Evolutionary conservation across 2,888 invertebrate genomes (phyloP).

Genomic region (Ecliptopera silaceata): DNA sequence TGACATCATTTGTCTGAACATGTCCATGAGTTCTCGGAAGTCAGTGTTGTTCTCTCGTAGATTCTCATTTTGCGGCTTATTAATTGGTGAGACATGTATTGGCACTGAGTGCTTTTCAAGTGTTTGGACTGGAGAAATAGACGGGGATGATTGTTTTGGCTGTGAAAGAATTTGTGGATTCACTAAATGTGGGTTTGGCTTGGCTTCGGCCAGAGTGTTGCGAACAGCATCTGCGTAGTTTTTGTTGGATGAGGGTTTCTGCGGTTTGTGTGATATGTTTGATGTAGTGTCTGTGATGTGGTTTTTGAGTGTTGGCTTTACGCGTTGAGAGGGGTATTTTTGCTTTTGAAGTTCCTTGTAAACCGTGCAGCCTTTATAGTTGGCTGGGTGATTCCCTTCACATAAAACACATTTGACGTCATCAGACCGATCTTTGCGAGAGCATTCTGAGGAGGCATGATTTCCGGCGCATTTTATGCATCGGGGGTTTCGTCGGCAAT

Average conservation of each 20-base stretch:
- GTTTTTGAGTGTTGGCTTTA: background rate
- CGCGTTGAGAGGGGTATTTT: background rate
- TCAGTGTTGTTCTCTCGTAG: background rate
- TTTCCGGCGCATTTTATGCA: too few species aligned
- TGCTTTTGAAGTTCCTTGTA: constrained; percentile 2
- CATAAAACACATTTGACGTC: background rate
- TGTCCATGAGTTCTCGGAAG: background rate
- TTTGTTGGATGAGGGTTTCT: background rate
- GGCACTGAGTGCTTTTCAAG: background rate
- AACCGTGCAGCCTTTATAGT: too few species aligned
- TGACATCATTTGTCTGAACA: background rate
- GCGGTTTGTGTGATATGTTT: background rate
- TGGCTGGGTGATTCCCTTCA: background rate
- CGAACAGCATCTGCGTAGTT: background rate
- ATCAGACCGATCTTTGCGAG: background rate
- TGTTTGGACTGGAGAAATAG: background rate
- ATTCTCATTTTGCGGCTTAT: background rate
- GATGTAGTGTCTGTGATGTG: background rate
- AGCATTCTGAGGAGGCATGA: too few species aligned
- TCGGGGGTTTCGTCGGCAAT: background rate
- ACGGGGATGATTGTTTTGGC: background rate
- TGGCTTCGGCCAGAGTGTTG: background rate
- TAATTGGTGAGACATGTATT: background rate
- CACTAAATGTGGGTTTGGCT: background rate
- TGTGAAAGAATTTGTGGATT: background rate